Evolutionary conservation across 2,888 invertebrate species (phyloP), one percentile per base, ranked within the genome.

Genomic region (Desoria tigrina): DNA sequence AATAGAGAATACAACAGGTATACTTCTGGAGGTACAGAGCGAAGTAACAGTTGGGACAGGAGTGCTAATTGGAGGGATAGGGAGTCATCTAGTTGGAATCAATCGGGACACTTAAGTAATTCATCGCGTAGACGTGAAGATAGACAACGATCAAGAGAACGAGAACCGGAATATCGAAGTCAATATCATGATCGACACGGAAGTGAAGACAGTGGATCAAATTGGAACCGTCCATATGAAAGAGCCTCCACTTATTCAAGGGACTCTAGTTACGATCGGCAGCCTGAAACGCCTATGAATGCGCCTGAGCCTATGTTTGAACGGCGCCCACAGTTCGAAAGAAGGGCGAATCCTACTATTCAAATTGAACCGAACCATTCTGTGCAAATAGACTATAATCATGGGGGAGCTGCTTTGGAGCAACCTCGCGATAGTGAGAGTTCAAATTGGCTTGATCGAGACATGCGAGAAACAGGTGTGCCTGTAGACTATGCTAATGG

Each of bases 381-480:
- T 1, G 45, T 58, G 26, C 65, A 58, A 11, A 32, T 56, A 4
- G 68, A 68, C 9, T 64, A 64, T 24, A 37, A 56, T 42, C 67
- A 67, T 42, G 53, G 58, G 24, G 39, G 56, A 16, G 51, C 54
- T 11, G 58, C 23, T 6, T 2, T 32, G 23, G 28, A 59, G 11
- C 16, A 37, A 32, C 7, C 28, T 27, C 27, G 50, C 28, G 21
- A 42, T 45, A 18, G 42, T 32, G 23, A 23, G 2, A 11, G 24
- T 23, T 6, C 26, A 3, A n/a, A 27, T 4, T 26, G 11, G 45
- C 32, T 23, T 11, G 21, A 26, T 45, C 42, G n/a, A 11, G 28
- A 49, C 14, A 21, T 37, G 50, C 2, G 32, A 57, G 45, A n/a
- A 18, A 16, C n/a, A n/a, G n/a, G n/a, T n/a, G 21, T 45, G 16